These are phyloP conservation scores for Oryctolagus cuniculus DNA, from an alignment of 2,113 vertebrate genomes.

Conservation along the genomic window mOryCun1.1 NC_091440.1:61325001-61325500, in stretches of 20 bases:
- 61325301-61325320: background rate
- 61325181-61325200: constrained; percentile 55
- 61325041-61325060: constrained; percentile 19
- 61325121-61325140: constrained; percentile 48
- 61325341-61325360: too few relatives aligned
- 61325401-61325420: too few relatives aligned
- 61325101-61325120: background rate
- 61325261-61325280: constrained; percentile 21
- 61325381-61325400: too few relatives aligned
- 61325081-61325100: background rate
- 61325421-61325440: too few relatives aligned
- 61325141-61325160: constrained; percentile 30
- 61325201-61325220: constrained; percentile 62
- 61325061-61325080: background rate
- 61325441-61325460: too few relatives aligned
- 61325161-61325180: background rate
- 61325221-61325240: background rate
- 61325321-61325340: background rate
- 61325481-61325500: too few relatives aligned
- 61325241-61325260: background rate
- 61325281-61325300: background rate
- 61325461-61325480: too few relatives aligned
- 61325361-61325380: too few relatives aligned
- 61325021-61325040: constrained; percentile 26
- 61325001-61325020: too few relatives aligned